A percentile compares a stretch with the other conserved stretches of the same genome.
Conservation (phyloP, 1,140 invertebrate genomes). For the Vollenhovia emeryi region DNA sequence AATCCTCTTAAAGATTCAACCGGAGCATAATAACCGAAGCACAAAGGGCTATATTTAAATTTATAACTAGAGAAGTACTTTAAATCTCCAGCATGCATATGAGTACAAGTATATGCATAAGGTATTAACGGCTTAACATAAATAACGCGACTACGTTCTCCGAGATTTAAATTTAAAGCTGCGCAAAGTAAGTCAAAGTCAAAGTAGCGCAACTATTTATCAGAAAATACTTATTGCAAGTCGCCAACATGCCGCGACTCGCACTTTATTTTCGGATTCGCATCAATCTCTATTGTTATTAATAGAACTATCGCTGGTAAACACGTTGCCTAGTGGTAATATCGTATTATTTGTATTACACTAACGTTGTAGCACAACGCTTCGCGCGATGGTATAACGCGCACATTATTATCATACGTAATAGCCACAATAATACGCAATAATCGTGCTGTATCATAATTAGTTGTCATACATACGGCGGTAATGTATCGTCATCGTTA, state of each 20-base stretch:
- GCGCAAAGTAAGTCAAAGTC: neutral
- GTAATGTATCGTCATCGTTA: neutral
- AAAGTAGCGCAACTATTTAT: slow-evolving; percentile 12
- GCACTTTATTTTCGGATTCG: neutral
- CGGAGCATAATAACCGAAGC: neutral
- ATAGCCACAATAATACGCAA: slow-evolving; percentile 33
- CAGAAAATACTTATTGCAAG: neutral
- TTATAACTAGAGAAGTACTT: slow-evolving; percentile 42
- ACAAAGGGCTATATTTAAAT: slow-evolving; percentile 41
- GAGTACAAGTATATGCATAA: slow-evolving; percentile 22
- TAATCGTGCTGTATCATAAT: slow-evolving; percentile 46
- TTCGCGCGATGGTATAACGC: neutral
- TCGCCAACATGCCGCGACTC: neutral
- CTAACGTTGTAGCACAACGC: slow-evolving; percentile 7
- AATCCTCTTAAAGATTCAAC: slow-evolving; percentile 4
- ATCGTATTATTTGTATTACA: slow-evolving; percentile 40
- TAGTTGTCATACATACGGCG: slow-evolving; percentile 26
- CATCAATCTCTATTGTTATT: slow-evolving; percentile 42
- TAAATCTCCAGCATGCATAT: slow-evolving; percentile 27
- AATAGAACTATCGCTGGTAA: neutral
- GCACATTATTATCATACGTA: slow-evolving; percentile 51
- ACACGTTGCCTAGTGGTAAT: slow-evolving; percentile 35
- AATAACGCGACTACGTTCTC: slow-evolving; percentile 23
- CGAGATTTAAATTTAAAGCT: neutral
- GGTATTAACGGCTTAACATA: slow-evolving; percentile 30